Evolutionary conservation across 35 echinoderm and acorn worm genomes (phyloP).

Genomic region (Apostichopus parvimensis): DNA sequence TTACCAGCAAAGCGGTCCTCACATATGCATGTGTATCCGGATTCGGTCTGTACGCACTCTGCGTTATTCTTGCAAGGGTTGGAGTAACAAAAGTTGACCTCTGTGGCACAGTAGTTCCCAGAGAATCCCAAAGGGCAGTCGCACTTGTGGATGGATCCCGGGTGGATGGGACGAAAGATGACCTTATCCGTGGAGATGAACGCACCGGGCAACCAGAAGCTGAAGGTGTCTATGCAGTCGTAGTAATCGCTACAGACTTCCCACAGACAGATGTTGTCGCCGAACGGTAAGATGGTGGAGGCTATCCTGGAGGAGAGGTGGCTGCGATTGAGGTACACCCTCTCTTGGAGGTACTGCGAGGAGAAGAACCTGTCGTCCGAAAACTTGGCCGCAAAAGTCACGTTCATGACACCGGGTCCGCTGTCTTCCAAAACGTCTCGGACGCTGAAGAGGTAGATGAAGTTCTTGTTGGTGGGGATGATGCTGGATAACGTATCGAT

Average conservation of each 20-base stretch:
- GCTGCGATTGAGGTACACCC: conserved; percentile 83
- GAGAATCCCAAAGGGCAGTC: conserved; percentile 95
- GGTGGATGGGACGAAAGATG: conserved; percentile 95
- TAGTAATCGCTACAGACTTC: conserved; percentile 82
- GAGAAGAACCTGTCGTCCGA: conserved; percentile 79
- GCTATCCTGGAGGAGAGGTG: conserved; percentile 58
- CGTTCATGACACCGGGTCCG: conserved; percentile 63
- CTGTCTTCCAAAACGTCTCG: conserved; percentile 53
- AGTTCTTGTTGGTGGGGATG: conserved; percentile 74
- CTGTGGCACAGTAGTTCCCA: conserved; percentile 94
- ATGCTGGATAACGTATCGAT: conserved; percentile 82
- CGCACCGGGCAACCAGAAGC: conserved; percentile 73
- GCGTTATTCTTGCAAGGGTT: conserved; percentile 87
- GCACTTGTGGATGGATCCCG: conserved; percentile 86
- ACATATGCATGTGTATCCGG: conserved; percentile 90
- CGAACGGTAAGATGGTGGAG: conserved; percentile 90
- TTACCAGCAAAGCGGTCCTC: conserved; percentile 85
- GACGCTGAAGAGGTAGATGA: conserved; percentile 86
- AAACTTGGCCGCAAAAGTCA: conserved; percentile 88
- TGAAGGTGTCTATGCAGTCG: conserved; percentile 77
- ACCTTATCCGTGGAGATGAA: conserved; percentile 86
- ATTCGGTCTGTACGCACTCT: conserved; percentile 79
- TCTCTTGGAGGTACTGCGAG: conserved; percentile 90
- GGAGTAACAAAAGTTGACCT: conserved; percentile 99
- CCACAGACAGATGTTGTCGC: conserved; percentile 92